These are phyloP conservation scores for Pocota personata DNA, from an alignment of 2,888 invertebrate genomes.

Conservation along the genomic window DNA sequence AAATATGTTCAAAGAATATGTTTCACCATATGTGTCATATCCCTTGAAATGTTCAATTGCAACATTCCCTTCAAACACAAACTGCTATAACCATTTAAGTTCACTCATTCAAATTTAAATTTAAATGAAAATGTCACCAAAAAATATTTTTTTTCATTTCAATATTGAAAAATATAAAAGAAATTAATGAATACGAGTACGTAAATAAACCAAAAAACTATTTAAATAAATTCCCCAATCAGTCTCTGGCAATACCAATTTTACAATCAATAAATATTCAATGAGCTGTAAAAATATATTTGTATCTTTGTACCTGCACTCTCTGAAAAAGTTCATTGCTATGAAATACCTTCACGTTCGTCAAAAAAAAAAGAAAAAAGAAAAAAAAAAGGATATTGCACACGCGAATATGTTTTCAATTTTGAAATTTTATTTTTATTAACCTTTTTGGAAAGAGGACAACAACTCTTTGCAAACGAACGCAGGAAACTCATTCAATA, in stretches of 20 bases:
- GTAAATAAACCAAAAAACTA: too few relatives aligned
- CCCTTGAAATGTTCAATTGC: not conserved
- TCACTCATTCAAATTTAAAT: slow-evolving; percentile 6
- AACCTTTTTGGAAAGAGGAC: not conserved
- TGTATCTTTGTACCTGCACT: not conserved
- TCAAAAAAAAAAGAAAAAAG: not conserved
- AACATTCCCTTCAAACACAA: not conserved
- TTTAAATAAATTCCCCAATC: slow-evolving; percentile 12
- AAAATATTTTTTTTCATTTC: not conserved
- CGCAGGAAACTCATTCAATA: not conserved
- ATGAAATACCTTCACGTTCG: slow-evolving; percentile 43
- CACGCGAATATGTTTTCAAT: slow-evolving; percentile 21
- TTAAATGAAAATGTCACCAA: not conserved
- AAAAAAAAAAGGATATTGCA: slow-evolving; percentile 24
- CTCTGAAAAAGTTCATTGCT: slow-evolving; percentile 25
- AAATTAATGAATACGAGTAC: not conserved
- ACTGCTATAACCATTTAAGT: not conserved
- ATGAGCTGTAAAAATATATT: slow-evolving; percentile 5
- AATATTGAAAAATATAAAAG: not conserved
- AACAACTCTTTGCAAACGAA: not conserved
- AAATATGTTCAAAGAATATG: too few relatives aligned
- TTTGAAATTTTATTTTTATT: not conserved
- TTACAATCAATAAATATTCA: slow-evolving; percentile 5
- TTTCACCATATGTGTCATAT: too few relatives aligned
- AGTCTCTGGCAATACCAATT: slow-evolving; percentile 1